Base-by-base conservation (phyloP, 2,113 vertebrate genomes). In the Halcyon senegalensis region DNA sequence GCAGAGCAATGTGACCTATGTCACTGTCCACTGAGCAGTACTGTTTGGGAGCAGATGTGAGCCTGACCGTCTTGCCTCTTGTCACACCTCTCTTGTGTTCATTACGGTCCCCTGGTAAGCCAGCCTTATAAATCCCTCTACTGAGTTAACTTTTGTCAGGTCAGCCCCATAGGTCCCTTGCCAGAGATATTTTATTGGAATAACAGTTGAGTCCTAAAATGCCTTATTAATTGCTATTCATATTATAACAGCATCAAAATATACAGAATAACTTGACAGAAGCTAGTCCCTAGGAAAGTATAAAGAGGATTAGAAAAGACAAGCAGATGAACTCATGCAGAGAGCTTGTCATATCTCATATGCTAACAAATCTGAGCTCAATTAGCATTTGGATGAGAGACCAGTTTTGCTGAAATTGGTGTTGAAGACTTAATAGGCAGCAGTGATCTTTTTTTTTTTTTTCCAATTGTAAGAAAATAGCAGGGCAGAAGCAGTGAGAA, bases 291-390 rank as follows among this genome's bases (percentile, higher is more conserved):
- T 84, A 80, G 83, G 63, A 94, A 86, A 86, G 41, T 70, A 50
- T 70, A 86, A 93, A 93, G 86, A 80, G 73, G 94, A 97, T 96
- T 97, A 92, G 89, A 93, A 92, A 93, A 94, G 91, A 94, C 91
- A 96, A 89, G 93, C 56, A 94, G 76, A 94, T 81, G 80, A 95
- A 86, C 67, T 90, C 95, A 89, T 48, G 94, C 93, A 86, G 94
- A 84, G 92, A 86, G 37, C 88, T 92, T 96, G 93, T 90, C 93
- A 59, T 90, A 86, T 84, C 79, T 97, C 95, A 94, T 86, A 90
- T 89, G 89, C 86, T 95, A 86, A 77, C 59, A 90, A 94, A 94
- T 94, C 76, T 77, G 91, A 97, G 86, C 51, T 96, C 91, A 94
- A 74, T 95, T 94, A 95, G 64, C 76, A 89, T 93, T 89, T 89